phyloP scores from a whole-genome alignment of 2,113 vertebrate genomes.

The Brachyistius frenatus region DNA sequence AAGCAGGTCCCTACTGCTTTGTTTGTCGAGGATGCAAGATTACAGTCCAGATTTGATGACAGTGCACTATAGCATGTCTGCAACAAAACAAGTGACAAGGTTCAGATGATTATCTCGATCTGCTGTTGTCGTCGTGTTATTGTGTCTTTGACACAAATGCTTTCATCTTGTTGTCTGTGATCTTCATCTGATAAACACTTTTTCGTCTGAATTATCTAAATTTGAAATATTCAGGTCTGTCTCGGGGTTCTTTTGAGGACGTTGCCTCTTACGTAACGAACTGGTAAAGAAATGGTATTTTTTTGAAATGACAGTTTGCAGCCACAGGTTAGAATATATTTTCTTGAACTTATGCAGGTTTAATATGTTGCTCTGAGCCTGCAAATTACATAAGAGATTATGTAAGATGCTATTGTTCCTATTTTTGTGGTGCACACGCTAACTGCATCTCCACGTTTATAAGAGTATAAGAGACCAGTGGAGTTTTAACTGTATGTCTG shows the following conservation, averaged over 20 bases:
- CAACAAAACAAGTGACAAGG: constrained; percentile 12
- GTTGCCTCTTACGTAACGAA: neutral
- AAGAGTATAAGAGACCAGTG: neutral
- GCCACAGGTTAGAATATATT: neutral
- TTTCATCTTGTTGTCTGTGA: neutral
- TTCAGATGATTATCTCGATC: constrained; percentile 5
- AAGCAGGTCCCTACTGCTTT: neutral
- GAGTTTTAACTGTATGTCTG: constrained; percentile 32
- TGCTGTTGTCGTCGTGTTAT: neutral
- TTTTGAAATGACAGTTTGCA: neutral
- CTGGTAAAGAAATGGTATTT: neutral
- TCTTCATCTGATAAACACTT: neutral
- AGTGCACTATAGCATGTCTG: constrained; percentile 5
- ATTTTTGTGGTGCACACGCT: neutral
- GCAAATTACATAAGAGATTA: constrained; percentile 53
- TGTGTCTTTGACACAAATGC: neutral
- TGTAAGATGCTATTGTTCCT: constrained; percentile 33
- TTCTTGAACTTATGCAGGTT: neutral
- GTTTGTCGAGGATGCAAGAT: neutral
- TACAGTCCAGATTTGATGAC: constrained; percentile 27
- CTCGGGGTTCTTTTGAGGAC: neutral
- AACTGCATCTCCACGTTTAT: neutral
- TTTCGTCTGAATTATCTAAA: neutral
- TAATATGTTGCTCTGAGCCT: constrained; percentile 23
- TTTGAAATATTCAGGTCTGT: too few species aligned